These are phyloP conservation scores for Echeneis naucrates DNA, from an alignment of 2,797 vertebrate genomes.

Conservation along the genomic window DNA sequence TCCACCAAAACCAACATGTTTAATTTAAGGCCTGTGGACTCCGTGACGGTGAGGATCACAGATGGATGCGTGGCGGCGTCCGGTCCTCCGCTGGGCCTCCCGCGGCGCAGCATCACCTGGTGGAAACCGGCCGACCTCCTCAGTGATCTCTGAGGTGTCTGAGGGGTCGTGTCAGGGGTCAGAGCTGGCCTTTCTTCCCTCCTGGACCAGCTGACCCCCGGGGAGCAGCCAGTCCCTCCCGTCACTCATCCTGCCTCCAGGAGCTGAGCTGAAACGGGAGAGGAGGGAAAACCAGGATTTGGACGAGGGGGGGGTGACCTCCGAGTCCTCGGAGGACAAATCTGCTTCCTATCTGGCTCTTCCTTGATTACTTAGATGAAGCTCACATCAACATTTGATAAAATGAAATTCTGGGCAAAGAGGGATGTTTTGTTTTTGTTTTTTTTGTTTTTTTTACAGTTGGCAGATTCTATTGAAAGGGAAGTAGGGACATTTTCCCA, in stretches of 20 bases:
- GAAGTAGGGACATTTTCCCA: too few relatives aligned
- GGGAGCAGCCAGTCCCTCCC: conserved; percentile 69
- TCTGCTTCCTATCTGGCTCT: too few relatives aligned
- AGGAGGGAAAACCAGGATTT: conserved; percentile 7
- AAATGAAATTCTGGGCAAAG: too few relatives aligned
- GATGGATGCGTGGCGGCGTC: neutral
- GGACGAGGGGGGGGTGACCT: conserved; percentile 20
- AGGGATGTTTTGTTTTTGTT: too few relatives aligned
- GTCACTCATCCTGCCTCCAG: conserved; percentile 73
- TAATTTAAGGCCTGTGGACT: too few relatives aligned
- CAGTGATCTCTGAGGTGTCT: conserved; percentile 68
- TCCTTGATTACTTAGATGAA: too few relatives aligned
- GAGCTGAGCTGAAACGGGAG: conserved; percentile 39
- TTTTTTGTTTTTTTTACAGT: too few relatives aligned
- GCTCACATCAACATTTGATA: too few relatives aligned
- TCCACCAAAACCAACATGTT: too few relatives aligned
- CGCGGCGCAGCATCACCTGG: conserved; percentile 19
- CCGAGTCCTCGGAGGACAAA: neutral
- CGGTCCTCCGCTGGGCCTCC: neutral
- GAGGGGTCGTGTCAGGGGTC: conserved; percentile 68
- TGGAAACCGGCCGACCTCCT: conserved; percentile 16
- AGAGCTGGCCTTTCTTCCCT: conserved; percentile 67
- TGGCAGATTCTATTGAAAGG: too few relatives aligned
- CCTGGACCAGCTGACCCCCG: conserved; percentile 54
- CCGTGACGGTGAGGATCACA: neutral